Conservation (phyloP, 1,140 invertebrate species). For the Musca domestica region DNA sequence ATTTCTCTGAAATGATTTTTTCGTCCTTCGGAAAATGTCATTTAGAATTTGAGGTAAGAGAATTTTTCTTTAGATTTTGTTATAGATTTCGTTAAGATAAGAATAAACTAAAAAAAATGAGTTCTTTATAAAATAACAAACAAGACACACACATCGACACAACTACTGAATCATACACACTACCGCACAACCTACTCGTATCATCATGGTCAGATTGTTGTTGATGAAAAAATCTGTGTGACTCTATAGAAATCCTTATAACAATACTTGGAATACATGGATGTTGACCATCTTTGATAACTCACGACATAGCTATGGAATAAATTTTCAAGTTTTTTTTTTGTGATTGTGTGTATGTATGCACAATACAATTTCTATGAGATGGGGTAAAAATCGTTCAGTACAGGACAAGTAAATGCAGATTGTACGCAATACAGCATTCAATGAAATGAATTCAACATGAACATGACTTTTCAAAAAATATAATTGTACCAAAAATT, state of each 20-base stretch:
- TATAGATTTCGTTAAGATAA: conserved; percentile 3
- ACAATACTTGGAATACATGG: conserved; percentile 4
- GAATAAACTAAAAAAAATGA: not conserved
- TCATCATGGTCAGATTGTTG: conserved; percentile 9
- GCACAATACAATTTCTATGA: too few relatives aligned
- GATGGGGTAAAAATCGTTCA: not conserved
- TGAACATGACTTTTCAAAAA: conserved; percentile 14
- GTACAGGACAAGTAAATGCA: not conserved
- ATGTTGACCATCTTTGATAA: conserved; percentile 21
- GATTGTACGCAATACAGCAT: not conserved
- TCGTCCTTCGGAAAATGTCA: too few relatives aligned
- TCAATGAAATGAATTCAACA: conserved; percentile 8
- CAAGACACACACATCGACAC: not conserved
- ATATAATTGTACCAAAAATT: conserved; percentile 8
- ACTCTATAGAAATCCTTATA: conserved; percentile 7
- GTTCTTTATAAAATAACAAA: not conserved
- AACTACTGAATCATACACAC: too few relatives aligned
- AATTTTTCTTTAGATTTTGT: conserved; percentile 1
- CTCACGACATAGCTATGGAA: conserved; percentile 16
- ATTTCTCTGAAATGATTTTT: not conserved
- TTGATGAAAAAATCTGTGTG: too few relatives aligned
- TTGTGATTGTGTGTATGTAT: not conserved
- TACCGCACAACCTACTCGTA: conserved; percentile 1
- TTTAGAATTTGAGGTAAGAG: too few relatives aligned
- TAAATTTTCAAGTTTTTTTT: conserved; percentile 5